Evolutionary conservation across 1,140 invertebrate genomes (phyloP).

Genomic region (Bombyx mandarina): DNA sequence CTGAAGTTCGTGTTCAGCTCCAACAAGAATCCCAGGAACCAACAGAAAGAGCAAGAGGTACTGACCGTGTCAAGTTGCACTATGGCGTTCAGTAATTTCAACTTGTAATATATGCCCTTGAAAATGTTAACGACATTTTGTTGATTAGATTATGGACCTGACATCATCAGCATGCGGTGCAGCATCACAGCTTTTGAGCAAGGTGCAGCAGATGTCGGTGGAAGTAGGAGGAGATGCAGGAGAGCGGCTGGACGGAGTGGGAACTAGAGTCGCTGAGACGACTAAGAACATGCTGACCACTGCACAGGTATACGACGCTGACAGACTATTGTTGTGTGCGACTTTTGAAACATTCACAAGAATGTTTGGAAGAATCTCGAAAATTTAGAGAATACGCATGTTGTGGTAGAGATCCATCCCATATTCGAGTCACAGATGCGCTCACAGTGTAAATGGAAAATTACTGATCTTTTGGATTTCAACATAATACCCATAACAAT

Average conservation of each 20-base stretch:
- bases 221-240: constrained; percentile 8
- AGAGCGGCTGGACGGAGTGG: constrained; percentile 11
- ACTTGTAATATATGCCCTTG: background rate
- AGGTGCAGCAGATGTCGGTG: constrained; percentile 17
- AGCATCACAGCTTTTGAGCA: constrained; percentile 11
- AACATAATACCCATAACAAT: no score
- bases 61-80: background rate
- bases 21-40: constrained; percentile 9
- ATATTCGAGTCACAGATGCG: no score
- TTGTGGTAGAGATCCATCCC: no score
- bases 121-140: background rate
- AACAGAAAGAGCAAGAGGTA: constrained; percentile 15
- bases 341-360: no score
- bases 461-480: no score
- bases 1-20: constrained; percentile 19
- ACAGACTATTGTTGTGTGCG: no score
- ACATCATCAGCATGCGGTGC: constrained; percentile 17
- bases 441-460: no score
- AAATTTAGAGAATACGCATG: no score
- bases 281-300: constrained; percentile 21
- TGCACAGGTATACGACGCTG: constrained; percentile 17
- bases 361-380: no score
- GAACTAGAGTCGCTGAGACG: constrained; percentile 15
- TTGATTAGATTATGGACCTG: constrained; percentile 18
- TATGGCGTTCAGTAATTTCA: background rate